Evolutionary conservation across 2,888 invertebrate species (phyloP).

Genomic region (Calameuta pallipes): DNA sequence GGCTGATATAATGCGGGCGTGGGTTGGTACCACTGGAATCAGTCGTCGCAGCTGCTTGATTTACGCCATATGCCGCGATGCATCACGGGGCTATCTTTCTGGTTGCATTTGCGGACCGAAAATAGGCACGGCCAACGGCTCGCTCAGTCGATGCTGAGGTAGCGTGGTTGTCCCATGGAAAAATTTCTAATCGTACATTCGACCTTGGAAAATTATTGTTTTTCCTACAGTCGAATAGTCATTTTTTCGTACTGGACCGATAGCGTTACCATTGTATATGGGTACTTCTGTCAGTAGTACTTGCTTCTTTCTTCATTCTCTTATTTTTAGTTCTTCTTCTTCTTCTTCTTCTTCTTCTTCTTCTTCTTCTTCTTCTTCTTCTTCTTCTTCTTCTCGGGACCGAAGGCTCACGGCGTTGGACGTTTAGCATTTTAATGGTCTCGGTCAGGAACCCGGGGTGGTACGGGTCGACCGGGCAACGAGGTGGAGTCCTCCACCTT

Average conservation of each 20-base stretch:
- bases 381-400: background rate
- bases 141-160: background rate
- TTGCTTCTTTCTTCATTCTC: background rate
- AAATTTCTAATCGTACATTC: background rate
- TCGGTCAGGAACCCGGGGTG: conserved; percentile 25
- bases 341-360: background rate
- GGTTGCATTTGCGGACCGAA: conserved; percentile 53
- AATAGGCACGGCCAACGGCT: conserved; percentile 48
- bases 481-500: conserved; percentile 25
- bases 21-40: conserved; percentile 44
- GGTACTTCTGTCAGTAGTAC: background rate
- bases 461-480: conserved; percentile 25
- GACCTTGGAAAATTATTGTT: background rate
- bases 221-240: background rate
- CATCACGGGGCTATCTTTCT: conserved; percentile 53
- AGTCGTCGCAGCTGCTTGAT: conserved; percentile 61
- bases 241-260: background rate
- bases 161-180: background rate
- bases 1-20: conserved; percentile 15
- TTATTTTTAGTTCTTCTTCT: conserved; percentile 5
- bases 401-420: conserved; percentile 37
- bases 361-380: background rate
- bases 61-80: conserved; percentile 57
- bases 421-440: conserved; percentile 55
- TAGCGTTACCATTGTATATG: background rate